phyloP scores from a whole-genome alignment of 2,113 vertebrate genomes.

The Pardalotus punctatus region DNA sequence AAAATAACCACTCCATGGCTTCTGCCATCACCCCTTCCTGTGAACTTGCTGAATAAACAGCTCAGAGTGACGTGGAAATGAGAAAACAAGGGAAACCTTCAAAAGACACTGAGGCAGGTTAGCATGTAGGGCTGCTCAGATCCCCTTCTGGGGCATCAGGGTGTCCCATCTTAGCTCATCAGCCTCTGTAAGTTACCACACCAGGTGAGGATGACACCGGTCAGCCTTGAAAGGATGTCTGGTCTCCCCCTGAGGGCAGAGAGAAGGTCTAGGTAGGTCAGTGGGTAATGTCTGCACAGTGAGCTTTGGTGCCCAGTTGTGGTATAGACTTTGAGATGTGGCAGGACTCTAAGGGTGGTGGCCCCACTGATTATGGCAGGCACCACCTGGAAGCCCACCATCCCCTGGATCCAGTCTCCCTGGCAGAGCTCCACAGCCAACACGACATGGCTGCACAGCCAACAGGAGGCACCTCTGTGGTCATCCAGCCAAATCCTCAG shows the following conservation, averaged over 20 bases:
- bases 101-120: neutral
- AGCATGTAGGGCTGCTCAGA: neutral
- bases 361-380: neutral
- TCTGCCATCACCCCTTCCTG: neutral
- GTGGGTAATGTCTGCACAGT: neutral
- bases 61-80: neutral
- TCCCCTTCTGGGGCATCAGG: neutral
- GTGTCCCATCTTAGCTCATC: neutral
- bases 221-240: neutral
- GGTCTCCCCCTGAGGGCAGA: neutral
- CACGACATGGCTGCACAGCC: neutral
- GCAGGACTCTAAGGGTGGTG: neutral
- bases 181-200: neutral
- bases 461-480: neutral
- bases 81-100: neutral
- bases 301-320: neutral
- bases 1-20: neutral
- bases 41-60: neutral
- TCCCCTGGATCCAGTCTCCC: neutral
- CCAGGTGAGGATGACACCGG: neutral
- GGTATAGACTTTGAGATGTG: neutral
- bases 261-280: neutral
- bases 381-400: neutral
- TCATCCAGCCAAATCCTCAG: neutral
- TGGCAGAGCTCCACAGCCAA: neutral